phyloP scores from a whole-genome alignment of 2,888 invertebrate genomes.

The Napeogenes sylphis region DNA sequence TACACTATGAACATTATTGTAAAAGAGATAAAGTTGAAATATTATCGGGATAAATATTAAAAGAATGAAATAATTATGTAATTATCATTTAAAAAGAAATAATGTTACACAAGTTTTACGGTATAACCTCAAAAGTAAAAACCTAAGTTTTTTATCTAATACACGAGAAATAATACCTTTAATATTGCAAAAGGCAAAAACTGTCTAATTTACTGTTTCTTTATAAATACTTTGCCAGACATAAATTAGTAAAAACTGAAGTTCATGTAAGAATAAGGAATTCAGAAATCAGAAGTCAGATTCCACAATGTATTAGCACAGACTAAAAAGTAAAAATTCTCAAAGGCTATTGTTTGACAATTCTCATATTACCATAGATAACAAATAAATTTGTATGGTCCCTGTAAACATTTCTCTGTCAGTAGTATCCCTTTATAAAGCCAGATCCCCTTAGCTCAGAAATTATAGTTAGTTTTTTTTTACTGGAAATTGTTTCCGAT shows the following conservation, averaged over 20 bases:
- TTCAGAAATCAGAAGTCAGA: constrained; percentile 8
- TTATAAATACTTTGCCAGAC: constrained; percentile 14
- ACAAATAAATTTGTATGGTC: background rate
- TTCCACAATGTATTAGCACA: background rate
- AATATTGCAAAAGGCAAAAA: background rate
- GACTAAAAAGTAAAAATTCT: background rate
- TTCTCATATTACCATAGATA: background rate
- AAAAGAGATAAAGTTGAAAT: background rate
- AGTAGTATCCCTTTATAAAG: too few relatives aligned
- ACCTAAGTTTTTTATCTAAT: background rate
- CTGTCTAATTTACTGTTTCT: constrained; percentile 4
- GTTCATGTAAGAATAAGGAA: constrained; percentile 31
- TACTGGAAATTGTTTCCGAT: too few relatives aligned
- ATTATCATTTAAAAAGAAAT: constrained; percentile 6
- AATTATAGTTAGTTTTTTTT: too few relatives aligned
- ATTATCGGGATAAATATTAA: background rate
- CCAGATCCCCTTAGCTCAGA: too few relatives aligned
- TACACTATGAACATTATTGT: background rate
- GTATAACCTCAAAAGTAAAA: constrained; percentile 15
- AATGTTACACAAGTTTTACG: constrained; percentile 11
- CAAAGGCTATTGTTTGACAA: background rate
- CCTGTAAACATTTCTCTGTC: too few relatives aligned
- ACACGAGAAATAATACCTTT: background rate
- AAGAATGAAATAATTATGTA: background rate
- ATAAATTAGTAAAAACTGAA: constrained; percentile 13